Conservation (phyloP, 2,113 vertebrate genomes). For the Sturnus vulgaris region DNA sequence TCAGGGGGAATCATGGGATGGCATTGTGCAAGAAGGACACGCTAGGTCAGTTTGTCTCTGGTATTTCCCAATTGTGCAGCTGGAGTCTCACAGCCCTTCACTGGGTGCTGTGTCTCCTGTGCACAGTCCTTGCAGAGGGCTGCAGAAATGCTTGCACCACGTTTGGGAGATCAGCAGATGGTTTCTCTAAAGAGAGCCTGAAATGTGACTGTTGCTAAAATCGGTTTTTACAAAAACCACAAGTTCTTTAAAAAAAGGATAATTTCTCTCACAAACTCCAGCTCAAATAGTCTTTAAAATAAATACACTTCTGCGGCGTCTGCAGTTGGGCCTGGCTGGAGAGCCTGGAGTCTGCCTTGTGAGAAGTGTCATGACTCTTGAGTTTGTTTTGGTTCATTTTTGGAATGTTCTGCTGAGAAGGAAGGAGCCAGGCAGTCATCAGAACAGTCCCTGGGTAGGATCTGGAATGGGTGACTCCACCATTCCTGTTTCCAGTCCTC, state of each 20-base stretch:
- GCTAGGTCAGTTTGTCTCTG: neutral
- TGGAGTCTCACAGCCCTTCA: neutral
- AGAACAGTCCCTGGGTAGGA: neutral
- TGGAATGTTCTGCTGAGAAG: neutral
- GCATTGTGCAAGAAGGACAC: neutral
- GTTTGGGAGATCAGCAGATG: neutral
- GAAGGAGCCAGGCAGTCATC: constrained; percentile 30
- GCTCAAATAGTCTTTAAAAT: constrained; percentile 25
- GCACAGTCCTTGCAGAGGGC: neutral
- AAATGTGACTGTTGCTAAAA: constrained; percentile 39
- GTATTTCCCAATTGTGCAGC: neutral
- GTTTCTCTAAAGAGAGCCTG: constrained; percentile 1
- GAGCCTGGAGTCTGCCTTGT: constrained; percentile 13
- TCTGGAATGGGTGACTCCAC: neutral
- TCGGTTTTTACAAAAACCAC: constrained; percentile 9
- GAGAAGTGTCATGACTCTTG: neutral
- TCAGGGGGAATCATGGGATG: neutral
- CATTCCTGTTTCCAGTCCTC: neutral
- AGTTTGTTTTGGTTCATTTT: constrained; percentile 33
- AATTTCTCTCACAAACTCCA: neutral
- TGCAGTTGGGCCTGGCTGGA: constrained; percentile 21
- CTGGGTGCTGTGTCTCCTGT: fast-evolving
- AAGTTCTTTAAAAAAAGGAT: neutral
- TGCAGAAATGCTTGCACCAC: neutral
- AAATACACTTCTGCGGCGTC: constrained; percentile 17